Evolutionary conservation across 2,888 invertebrate species (phyloP), one percentile per base, ranked within the genome.

Genomic region (Plagodis dolabraria): DNA sequence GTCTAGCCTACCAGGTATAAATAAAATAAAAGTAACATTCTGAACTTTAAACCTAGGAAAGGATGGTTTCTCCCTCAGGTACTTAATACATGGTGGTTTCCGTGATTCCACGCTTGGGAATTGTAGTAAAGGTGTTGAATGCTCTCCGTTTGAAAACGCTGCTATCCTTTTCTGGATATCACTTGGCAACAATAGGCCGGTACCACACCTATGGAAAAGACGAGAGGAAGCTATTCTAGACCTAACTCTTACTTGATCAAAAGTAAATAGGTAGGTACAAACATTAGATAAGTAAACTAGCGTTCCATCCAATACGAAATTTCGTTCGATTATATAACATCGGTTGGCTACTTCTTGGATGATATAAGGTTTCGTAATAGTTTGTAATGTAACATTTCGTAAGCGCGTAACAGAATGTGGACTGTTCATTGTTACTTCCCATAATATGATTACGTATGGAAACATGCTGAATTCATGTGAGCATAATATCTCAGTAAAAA

Each of bases 291-390:
- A 45, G 44, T 49, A 48, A 38, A 45, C 45, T 49, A 49, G 33
- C 38, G 34, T 36, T 33, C 52, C 7, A 38, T 53, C 46, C 46
- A 49, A 60, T 40, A 34, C 38, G 43, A 42, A 45, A 48, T 56
- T 60, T 60, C 35, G 40, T 48, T 7, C 11, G 11, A 46, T 60
- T 56, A 56, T 10, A 34, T 56, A 52, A 56, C 45, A 47, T 40
- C 22, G 48, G 52, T 40, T 33, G 48, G 52, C 48, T 46, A 53
- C 56, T 56, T 54, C 47, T 54, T 54, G 55, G 60, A 60, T 60
- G 60, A 55, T 56, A 56, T 56, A 60, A 60, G 60, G 36, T 56
- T 60, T 49, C 52, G 52, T 56, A 60, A 60, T 36, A 50, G 53
- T 59, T 59, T 46, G 54, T 51, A 43, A 38, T 45, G 55, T 48